Percentiles rank a stretch among this genome's conserved stretches.
These are phyloP conservation scores for Coccyzus lansbergi DNA, from an alignment of 2,797 vertebrate genomes.

Conservation along the genomic window DNA sequence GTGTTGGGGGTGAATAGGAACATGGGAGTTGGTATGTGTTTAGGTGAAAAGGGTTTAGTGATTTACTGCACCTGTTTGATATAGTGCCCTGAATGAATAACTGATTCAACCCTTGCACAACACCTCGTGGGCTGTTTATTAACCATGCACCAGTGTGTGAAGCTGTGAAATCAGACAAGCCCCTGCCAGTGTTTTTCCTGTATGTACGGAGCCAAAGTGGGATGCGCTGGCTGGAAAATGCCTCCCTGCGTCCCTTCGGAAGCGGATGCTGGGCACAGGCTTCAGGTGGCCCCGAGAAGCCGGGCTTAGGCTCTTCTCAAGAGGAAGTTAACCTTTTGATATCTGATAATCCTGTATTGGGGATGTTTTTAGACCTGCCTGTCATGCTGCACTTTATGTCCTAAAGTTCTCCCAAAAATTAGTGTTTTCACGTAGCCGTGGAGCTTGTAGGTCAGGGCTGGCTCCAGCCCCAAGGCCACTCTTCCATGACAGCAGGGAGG, in stretches of 20 bases:
- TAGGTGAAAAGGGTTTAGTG: neutral
- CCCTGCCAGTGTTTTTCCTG: neutral
- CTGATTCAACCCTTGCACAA: neutral
- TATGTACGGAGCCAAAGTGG: fast-evolving
- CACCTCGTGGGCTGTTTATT: slow-evolving; percentile 13
- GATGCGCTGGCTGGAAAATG: fast-evolving
- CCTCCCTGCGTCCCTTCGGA: neutral
- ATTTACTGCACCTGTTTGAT: neutral
- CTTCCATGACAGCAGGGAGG: neutral
- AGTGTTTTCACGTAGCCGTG: neutral
- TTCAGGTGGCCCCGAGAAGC: fast-evolving
- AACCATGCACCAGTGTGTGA: neutral
- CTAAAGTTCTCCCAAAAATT: fast-evolving
- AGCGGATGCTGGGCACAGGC: fast-evolving
- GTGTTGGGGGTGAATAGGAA: neutral
- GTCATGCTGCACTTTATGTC: neutral
- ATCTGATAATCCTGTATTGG: neutral
- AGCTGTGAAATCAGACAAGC: fast-evolving
- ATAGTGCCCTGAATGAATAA: slow-evolving; percentile 16
- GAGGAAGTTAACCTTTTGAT: fast-evolving
- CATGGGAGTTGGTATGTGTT: neutral
- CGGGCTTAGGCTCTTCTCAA: neutral
- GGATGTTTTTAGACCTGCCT: neutral
- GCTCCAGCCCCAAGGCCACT: neutral
- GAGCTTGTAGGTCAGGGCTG: neutral